Base-by-base conservation (phyloP, 1,140 invertebrate species). In the Pteromalus puparum region DNA sequence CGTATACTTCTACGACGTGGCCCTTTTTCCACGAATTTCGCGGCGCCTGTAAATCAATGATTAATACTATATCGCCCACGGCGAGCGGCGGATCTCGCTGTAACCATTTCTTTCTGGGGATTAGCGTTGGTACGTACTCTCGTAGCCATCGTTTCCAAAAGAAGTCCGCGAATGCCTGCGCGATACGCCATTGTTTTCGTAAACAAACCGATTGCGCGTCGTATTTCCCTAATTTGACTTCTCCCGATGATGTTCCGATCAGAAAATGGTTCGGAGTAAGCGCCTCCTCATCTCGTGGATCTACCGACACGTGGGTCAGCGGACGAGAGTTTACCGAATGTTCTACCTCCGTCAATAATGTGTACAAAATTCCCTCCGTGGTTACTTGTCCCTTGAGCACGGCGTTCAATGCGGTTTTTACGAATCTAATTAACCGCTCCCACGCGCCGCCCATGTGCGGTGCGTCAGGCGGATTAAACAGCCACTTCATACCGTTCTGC, bases 61-160 rank as follows among this genome's bases (percentile, higher is more conserved):
- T 48, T 13, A 85, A 46, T 28, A 85, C 79, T 26, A 81, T 7
- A 21, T 81, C 84, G 6, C 65, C 65, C 38, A 81, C 18, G 6
- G 75, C 18, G 0, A 85, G 2, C 1, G 70, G 53, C 21, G 61
- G 21, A 3, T 26, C n/a, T 13, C 15, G 30, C 26, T 9, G 1
- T 7, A 3, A 4, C 73, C 84, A 85, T 68, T 85, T 87, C 18
- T 48, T 15, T 15, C 84, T 34, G 1, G 34, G 15, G 2, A 81
- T 46, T 6, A 85, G 42, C 10, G 81, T 83, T 38, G 84, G 84
- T 0, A 87, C 1, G 42, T 87, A 85, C 42, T 87, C 86, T 18
- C 61, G 28, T 12, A 85, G 1, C 73, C 84, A 87, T 0, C 86
- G 30, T 13, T n/a, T n/a, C n/a, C n/a, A n/a, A n/a, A n/a, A n/a